phyloP scores from a whole-genome alignment of 2,113 vertebrate genomes.

The Caloenas nicobarica region DNA sequence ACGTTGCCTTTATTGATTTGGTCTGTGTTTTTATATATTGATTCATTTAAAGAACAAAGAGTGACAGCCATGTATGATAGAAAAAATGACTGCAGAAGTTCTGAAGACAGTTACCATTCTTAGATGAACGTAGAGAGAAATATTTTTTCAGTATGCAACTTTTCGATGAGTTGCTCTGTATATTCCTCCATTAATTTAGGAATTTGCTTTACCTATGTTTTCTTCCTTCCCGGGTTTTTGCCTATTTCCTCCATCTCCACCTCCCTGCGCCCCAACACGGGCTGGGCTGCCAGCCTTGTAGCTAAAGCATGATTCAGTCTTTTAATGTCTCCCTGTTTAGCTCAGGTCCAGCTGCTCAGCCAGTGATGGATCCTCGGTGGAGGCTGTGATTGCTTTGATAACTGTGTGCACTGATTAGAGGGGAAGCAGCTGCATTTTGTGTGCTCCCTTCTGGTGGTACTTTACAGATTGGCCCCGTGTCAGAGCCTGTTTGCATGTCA shows the following conservation, averaged over 20 bases:
- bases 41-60: background rate
- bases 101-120: background rate
- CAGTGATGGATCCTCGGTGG: background rate
- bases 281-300: background rate
- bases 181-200: background rate
- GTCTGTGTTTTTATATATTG: background rate
- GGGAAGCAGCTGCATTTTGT: background rate
- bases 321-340: background rate
- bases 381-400: background rate
- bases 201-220: background rate
- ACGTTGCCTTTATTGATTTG: background rate
- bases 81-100: background rate
- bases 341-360: background rate
- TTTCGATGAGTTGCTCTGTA: background rate
- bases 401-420: background rate
- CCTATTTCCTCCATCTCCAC: background rate
- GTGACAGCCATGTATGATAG: background rate
- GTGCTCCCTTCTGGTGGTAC: background rate
- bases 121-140: background rate
- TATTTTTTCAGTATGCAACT: background rate
- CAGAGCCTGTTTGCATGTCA: background rate
- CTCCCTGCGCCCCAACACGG: background rate
- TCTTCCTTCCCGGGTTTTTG: background rate
- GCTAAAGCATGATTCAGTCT: background rate
- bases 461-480: background rate